Conservation (phyloP, 2,888 invertebrate genomes). For the Saturnia pavonia region DNA sequence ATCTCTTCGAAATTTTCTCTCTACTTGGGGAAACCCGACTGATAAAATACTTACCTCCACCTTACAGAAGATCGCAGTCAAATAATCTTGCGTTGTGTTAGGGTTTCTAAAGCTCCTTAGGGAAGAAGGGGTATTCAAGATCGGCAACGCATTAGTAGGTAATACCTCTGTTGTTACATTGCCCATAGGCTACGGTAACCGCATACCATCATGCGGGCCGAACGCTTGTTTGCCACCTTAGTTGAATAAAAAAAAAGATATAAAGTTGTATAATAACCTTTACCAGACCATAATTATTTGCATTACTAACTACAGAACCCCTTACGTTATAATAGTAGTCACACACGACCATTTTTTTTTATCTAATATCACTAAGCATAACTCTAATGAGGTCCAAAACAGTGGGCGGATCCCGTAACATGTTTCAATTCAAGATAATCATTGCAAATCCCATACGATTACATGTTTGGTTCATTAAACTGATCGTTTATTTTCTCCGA, state of each 20-base stretch:
- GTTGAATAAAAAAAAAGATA: neutral
- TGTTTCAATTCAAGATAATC: conserved; percentile 16
- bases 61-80: too few relatives aligned
- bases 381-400: conserved; percentile 22
- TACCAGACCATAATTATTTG: neutral
- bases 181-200: too few relatives aligned
- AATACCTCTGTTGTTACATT: too few relatives aligned
- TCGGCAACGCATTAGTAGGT: too few relatives aligned
- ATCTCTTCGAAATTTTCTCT: too few relatives aligned
- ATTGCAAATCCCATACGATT: conserved; percentile 28
- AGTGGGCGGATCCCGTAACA: conserved; percentile 20
- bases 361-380: conserved; percentile 4
- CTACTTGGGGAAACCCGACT: too few relatives aligned
- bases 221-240: too few relatives aligned
- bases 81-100: too few relatives aligned
- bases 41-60: too few relatives aligned
- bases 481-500: conserved; percentile 44
- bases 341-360: neutral
- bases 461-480: conserved; percentile 56
- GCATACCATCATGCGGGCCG: too few relatives aligned
- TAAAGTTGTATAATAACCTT: neutral
- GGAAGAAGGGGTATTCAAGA: too few relatives aligned
- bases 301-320: neutral
- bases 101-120: too few relatives aligned
- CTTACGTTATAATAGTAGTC: neutral